These are phyloP conservation scores for Drosophila mojavensis DNA, from an alignment of 1,140 invertebrate species.

Conservation along the genomic window DNA sequence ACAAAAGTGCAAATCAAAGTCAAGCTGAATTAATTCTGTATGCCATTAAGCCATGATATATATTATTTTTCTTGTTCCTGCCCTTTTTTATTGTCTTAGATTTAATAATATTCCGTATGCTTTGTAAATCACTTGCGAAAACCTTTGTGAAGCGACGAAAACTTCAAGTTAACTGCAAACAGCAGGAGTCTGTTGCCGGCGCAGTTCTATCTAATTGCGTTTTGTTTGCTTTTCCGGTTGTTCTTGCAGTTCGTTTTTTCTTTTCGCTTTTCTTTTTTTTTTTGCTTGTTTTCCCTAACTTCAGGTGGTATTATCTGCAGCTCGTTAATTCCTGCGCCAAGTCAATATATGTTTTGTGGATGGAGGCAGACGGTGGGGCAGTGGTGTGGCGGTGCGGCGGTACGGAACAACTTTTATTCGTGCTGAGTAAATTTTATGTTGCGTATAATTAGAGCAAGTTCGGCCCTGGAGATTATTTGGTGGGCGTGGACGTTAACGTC, in stretches of 20 bases:
- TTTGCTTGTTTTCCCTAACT: constrained; percentile 1
- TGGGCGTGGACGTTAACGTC: constrained; percentile 21
- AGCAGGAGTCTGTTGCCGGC: constrained; percentile 6
- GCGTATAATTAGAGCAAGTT: constrained; percentile 79
- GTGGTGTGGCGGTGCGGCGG: not conserved
- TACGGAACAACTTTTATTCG: constrained; percentile 49
- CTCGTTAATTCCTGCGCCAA: constrained; percentile 27
- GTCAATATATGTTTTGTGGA: constrained; percentile 45
- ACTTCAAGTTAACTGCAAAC: constrained; percentile 13
- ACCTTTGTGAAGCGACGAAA: constrained; percentile 1
- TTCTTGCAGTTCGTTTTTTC: not conserved
- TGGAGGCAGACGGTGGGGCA: too few relatives aligned
- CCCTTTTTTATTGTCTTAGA: not conserved
- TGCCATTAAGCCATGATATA: not conserved
- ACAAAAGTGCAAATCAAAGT: not conserved
- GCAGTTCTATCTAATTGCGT: constrained; percentile 20
- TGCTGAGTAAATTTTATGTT: constrained; percentile 76
- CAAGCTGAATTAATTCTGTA: not conserved
- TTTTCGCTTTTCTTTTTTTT: not conserved
- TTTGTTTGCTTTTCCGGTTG: constrained; percentile 12
- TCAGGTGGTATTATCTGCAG: constrained; percentile 33
- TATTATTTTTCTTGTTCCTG: not conserved
- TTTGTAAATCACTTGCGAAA: not conserved
- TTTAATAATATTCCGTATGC: constrained; percentile 2
- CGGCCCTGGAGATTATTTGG: constrained; percentile 69